Conservation (phyloP, 2,888 invertebrate genomes). For the Meloe dianella region DNA sequence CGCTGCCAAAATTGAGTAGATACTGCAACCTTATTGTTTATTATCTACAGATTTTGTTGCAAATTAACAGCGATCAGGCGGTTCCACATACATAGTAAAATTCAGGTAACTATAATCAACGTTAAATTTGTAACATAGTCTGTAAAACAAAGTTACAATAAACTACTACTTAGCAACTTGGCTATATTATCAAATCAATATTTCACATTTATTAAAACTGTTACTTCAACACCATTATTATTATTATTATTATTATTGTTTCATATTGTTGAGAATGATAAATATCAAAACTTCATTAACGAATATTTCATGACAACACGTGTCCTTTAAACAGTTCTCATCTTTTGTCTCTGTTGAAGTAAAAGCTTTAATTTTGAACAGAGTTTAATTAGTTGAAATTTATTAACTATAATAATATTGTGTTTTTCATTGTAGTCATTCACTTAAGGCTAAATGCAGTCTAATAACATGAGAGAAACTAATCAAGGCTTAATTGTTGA, state of each 20-base stretch:
- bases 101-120: neutral
- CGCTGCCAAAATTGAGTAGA: neutral
- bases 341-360: slow-evolving; percentile 7
- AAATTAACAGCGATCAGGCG: neutral
- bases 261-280: neutral
- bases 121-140: neutral
- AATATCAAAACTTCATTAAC: slow-evolving; percentile 15
- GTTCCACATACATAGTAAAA: neutral
- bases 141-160: neutral
- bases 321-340: neutral
- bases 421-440: slow-evolving; percentile 31
- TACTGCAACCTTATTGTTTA: neutral
- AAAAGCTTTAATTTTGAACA: slow-evolving; percentile 18
- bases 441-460: slow-evolving; percentile 26
- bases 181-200: neutral
- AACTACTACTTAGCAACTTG: neutral
- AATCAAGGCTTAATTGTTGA: slow-evolving; percentile 39
- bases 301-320: neutral
- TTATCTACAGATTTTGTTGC: neutral
- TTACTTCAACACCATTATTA: neutral
- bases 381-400: slow-evolving; percentile 28
- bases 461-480: slow-evolving; percentile 36
- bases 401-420: slow-evolving; percentile 28
- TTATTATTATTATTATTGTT: slow-evolving; percentile 2
- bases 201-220: slow-evolving; percentile 5